Evolutionary conservation across 2,797 vertebrate genomes (phyloP).

Genomic region (Poecilia gillii): DNA sequence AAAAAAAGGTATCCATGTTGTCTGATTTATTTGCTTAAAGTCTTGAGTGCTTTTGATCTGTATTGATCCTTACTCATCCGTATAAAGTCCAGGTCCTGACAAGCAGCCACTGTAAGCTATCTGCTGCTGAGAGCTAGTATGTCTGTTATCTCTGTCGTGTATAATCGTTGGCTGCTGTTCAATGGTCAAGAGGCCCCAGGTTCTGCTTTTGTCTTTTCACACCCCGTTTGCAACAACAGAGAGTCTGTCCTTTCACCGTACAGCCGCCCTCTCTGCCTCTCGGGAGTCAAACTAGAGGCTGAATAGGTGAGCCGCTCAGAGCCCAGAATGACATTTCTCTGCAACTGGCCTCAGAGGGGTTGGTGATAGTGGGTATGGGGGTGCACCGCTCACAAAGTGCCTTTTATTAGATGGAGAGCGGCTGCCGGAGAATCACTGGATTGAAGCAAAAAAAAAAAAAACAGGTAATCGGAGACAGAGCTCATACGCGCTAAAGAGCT

Average conservation of each 20-base stretch:
- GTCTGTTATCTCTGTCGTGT: conserved; percentile 44
- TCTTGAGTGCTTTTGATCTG: conserved; percentile 55
- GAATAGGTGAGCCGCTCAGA: conserved; percentile 73
- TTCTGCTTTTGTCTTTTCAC: conserved; percentile 75
- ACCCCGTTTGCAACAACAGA: conserved; percentile 69
- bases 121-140: conserved; percentile 51
- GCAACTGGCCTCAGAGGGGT: conserved; percentile 61
- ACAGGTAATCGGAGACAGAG: conserved; percentile 63
- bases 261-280: conserved; percentile 62
- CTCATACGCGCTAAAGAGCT: conserved; percentile 27
- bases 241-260: conserved; percentile 67
- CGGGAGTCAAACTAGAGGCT: conserved; percentile 58
- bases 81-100: conserved; percentile 69
- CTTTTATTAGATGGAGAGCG: conserved; percentile 79
- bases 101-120: conserved; percentile 47
- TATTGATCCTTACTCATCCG: conserved; percentile 56
- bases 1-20: conserved; percentile 20
- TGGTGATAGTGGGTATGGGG: conserved; percentile 23
- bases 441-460: conserved; percentile 62
- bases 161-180: conserved; percentile 43
- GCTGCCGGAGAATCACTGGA: conserved; percentile 51
- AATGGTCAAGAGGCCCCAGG: conserved; percentile 47
- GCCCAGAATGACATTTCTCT: conserved; percentile 76
- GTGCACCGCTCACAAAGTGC: conserved; percentile 75
- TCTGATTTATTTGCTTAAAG: conserved; percentile 55